Base-by-base conservation (phyloP, 2,888 invertebrate species). In the Plusia festucae region DNA sequence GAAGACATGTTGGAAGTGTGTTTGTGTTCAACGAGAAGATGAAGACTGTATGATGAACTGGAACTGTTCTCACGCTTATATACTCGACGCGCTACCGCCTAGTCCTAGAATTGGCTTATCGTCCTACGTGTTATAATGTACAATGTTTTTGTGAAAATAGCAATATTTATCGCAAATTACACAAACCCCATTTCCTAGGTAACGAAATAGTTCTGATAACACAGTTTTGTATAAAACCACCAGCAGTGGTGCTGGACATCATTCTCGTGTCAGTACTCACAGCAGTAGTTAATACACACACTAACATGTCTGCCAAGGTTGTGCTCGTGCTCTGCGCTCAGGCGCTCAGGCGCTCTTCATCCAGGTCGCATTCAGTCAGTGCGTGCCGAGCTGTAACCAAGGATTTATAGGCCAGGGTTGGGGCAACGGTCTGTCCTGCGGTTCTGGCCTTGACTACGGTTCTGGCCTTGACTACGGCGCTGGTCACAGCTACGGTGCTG, bases 1-100 rank as follows among this genome's bases (percentile, higher is more conserved):
- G 80, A 64, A 57, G 78, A 76, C 84, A 85, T 85, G 60, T 76
- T 77, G 49, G 51, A 58, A 34, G 53, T 24, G 0, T 46, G 44
- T 44, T 46, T 54, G 24, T 56, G 30, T 67, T 57, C 59, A 59
- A 55, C 46, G 27, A 60, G n/a, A 34, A 54, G 20, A 54, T 51
- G 49, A 49, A 60, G 40, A 49, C 34, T 55, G 55, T 55, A 20
- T 63, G 46, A 20, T 27, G 44, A 53, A 53, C 53, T 57, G 46
- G 24, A 53, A 24, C n/a, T 53, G 24, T 53, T 27, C 27, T 8
- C 53, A 27, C n/a, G 6, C 27, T 44, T 46, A n/a, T 53, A 53
- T 53, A 53, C 53, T 30, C 46, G 46, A 16, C 46, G 8, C 46
- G 9, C 46, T 46, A 46, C 16, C 32, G 16, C 16, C 18, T 18